These are phyloP conservation scores for Lepus americanus DNA, from an alignment of 2,113 vertebrate species.

Conservation along the genomic window DNA sequence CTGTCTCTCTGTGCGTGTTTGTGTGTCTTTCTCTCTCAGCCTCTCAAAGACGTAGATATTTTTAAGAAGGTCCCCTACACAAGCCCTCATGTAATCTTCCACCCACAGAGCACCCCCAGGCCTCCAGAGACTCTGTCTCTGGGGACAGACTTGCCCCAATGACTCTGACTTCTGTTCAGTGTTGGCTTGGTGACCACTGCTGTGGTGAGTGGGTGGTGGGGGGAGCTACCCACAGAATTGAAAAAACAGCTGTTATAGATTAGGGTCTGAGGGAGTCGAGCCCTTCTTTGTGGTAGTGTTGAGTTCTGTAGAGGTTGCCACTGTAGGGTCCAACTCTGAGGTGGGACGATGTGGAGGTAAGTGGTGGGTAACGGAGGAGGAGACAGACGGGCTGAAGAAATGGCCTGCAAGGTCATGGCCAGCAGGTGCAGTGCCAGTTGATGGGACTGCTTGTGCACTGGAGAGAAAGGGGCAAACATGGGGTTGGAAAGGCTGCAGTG, in stretches of 20 bases:
- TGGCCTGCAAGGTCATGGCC: background rate
- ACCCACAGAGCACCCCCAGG: background rate
- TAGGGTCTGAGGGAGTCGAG: background rate
- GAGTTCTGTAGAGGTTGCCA: background rate
- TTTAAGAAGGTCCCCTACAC: too few relatives aligned
- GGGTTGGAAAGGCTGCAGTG: background rate
- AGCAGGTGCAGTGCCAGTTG: background rate
- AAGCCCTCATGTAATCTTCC: background rate
- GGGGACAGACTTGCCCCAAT: background rate
- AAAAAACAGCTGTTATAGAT: background rate
- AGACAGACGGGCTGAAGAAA: background rate
- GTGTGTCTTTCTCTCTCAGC: too few relatives aligned
- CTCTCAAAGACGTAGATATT: too few relatives aligned
- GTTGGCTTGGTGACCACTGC: background rate
- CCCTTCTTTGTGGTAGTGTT: background rate
- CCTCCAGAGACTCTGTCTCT: background rate
- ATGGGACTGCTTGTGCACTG: background rate
- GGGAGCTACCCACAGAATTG: background rate
- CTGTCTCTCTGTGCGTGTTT: too few relatives aligned
- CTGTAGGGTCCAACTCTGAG: background rate
- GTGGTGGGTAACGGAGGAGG: too few relatives aligned
- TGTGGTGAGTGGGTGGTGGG: background rate
- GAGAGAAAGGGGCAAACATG: background rate
- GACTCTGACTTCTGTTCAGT: background rate
- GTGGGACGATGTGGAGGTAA: background rate